Conservation (phyloP, 1,140 invertebrate species). For the Rhysida immarginata region DNA sequence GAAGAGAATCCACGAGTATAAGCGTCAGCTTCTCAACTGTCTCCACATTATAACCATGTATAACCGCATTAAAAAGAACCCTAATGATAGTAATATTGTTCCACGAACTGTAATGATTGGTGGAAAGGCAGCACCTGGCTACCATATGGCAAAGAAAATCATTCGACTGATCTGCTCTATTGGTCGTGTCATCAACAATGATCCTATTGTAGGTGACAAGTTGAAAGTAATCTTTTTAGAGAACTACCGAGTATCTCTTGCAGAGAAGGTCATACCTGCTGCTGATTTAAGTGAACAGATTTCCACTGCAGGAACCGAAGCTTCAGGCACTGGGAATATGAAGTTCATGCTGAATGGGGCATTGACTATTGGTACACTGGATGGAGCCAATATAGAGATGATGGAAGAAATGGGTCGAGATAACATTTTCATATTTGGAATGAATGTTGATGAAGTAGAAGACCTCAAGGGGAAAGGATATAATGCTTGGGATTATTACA, state of each 20-base stretch:
- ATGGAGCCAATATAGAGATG: slow-evolving; percentile 99
- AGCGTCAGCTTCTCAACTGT: slow-evolving; percentile 89
- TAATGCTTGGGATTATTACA: slow-evolving; percentile 86
- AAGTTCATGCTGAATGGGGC: slow-evolving; percentile 89
- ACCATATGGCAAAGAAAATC: slow-evolving; percentile 96
- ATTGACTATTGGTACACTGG: slow-evolving; percentile 94
- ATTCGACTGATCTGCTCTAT: slow-evolving; percentile 93
- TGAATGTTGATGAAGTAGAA: slow-evolving; percentile 85
- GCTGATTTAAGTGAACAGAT: slow-evolving; percentile 97
- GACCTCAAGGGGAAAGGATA: slow-evolving; percentile 59
- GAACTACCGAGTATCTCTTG: slow-evolving; percentile 94
- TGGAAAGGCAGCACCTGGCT: slow-evolving; percentile 96
- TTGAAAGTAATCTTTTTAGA: slow-evolving; percentile 92
- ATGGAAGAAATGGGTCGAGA: slow-evolving; percentile 94
- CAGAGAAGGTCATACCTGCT: slow-evolving; percentile 96
- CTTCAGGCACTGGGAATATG: slow-evolving; percentile 89
- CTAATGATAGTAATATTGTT: slow-evolving; percentile 52
- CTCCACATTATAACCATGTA: slow-evolving; percentile 94
- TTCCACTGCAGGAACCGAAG: slow-evolving; percentile 95
- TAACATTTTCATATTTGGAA: slow-evolving; percentile 99
- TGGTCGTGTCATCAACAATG: slow-evolving; percentile 85
- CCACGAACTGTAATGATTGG: slow-evolving; percentile 96
- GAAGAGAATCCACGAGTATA: slow-evolving; percentile 98
- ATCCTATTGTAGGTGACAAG: slow-evolving; percentile 90
- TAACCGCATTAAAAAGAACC: slow-evolving; percentile 92